Conservation (phyloP, 2,888 invertebrate genomes). For the Clostera curtula region DNA sequence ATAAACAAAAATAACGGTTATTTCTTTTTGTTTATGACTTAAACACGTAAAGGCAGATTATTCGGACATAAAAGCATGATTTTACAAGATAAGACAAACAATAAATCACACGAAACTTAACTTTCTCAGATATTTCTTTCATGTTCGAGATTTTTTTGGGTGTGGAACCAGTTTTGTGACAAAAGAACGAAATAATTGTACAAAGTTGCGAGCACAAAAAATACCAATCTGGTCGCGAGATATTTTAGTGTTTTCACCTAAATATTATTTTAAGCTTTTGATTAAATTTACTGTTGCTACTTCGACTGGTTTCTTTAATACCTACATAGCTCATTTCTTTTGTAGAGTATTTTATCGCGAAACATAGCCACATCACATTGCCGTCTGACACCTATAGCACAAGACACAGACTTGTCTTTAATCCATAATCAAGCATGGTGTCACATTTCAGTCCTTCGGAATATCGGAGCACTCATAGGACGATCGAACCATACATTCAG, state of each 20-base stretch:
- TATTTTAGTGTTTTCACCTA: conserved; percentile 48
- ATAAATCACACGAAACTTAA: conserved; percentile 15
- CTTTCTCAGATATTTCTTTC: conserved; percentile 34
- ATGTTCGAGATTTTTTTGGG: conserved; percentile 35
- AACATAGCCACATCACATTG: too few relatives aligned
- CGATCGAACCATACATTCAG: too few relatives aligned
- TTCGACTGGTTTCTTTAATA: conserved; percentile 29
- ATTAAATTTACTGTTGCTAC: conserved; percentile 43
- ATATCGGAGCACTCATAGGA: too few relatives aligned
- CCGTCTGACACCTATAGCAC: too few relatives aligned
- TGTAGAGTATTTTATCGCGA: too few relatives aligned
- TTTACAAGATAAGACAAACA: conserved; percentile 7
- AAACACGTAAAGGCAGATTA: too few relatives aligned
- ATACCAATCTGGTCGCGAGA: conserved; percentile 28
- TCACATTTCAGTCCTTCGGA: too few relatives aligned
- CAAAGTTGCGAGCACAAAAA: conserved; percentile 21
- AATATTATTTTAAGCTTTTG: conserved; percentile 49
- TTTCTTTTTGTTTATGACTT: too few relatives aligned
- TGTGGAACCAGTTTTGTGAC: conserved; percentile 45
- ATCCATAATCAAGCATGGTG: too few relatives aligned
- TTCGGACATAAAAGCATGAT: conserved; percentile 10
- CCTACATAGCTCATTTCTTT: too few relatives aligned
- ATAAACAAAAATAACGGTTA: too few relatives aligned
- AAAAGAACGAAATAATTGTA: conserved; percentile 25
- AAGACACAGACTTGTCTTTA: too few relatives aligned